A percentile compares a stretch with the other conserved stretches of the same genome.
Evolutionary conservation across 2,888 invertebrate genomes (phyloP).

Genomic region (Gisinianus flammeolus): DNA sequence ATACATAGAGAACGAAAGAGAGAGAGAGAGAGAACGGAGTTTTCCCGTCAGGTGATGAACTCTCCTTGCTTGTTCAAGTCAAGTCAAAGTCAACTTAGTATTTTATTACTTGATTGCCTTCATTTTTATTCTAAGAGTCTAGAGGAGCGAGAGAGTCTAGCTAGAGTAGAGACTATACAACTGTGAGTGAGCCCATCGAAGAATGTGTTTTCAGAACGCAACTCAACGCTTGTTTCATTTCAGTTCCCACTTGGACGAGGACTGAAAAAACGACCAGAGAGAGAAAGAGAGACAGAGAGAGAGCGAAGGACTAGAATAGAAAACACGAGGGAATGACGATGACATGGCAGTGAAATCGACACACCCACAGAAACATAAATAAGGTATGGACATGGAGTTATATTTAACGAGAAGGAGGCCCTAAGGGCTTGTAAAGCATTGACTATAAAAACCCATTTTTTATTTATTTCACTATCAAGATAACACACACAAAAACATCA

Average conservation of each 20-base stretch:
- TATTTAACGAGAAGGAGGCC: slow-evolving; percentile 30
- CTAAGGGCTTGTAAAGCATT: slow-evolving; percentile 22
- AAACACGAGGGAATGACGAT: slow-evolving; percentile 47
- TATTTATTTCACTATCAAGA: not conserved
- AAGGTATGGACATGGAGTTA: slow-evolving; percentile 37
- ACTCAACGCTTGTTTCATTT: too few species aligned
- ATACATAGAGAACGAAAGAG: not conserved
- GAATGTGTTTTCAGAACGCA: slow-evolving; percentile 15
- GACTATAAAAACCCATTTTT: not conserved
- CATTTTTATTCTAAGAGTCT: slow-evolving; percentile 22
- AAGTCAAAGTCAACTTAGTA: not conserved
- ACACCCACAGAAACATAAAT: slow-evolving; percentile 48
- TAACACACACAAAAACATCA: too few species aligned
- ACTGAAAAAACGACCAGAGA: not conserved
- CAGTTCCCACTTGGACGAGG: too few species aligned
- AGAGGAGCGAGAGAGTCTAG: not conserved
- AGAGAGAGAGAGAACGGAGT: not conserved
- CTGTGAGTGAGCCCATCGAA: not conserved
- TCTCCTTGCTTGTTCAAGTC: slow-evolving; percentile 13
- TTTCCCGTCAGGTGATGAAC: slow-evolving; percentile 18
- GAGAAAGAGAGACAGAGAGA: too few species aligned
- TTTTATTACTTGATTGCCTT: slow-evolving; percentile 34
- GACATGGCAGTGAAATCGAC: slow-evolving; percentile 53
- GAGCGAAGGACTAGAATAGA: slow-evolving; percentile 37
- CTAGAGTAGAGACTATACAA: slow-evolving; percentile 2